Evolutionary conservation across 2,113 vertebrate species (phyloP).

Genomic region (Dendrocopos noguchii): DNA sequence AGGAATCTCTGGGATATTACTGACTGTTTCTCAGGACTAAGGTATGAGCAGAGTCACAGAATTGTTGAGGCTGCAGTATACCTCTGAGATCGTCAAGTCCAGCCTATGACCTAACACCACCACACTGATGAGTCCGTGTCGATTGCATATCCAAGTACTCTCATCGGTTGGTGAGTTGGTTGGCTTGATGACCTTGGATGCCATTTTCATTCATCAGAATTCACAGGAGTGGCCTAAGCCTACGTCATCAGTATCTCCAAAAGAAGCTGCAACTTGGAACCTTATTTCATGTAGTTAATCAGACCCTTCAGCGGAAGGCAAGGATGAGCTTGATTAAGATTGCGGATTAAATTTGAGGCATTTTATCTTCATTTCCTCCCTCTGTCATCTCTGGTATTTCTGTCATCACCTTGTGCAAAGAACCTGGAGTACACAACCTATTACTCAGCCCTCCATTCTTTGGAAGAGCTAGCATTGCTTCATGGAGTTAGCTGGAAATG

Average conservation of each 20-base stretch:
- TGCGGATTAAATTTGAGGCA: background rate
- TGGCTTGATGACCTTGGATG: background rate
- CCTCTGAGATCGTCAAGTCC: too few species aligned
- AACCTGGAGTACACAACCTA: rapidly evolving
- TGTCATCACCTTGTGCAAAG: background rate
- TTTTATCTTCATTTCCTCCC: conserved; percentile 38
- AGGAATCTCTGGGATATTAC: background rate
- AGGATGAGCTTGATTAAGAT: conserved; percentile 48
- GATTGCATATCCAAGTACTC: background rate
- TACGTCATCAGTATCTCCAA: background rate
- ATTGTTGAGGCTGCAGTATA: too few species aligned
- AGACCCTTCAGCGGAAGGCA: conserved; percentile 27
- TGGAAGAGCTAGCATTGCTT: background rate
- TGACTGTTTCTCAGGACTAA: background rate
- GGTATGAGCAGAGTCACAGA: background rate
- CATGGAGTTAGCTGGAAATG: background rate
- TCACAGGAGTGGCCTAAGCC: background rate
- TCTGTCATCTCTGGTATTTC: conserved; percentile 11
- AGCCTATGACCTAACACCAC: too few species aligned
- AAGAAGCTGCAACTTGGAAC: background rate
- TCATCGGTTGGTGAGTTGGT: background rate
- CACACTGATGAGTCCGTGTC: too few species aligned
- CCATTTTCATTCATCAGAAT: background rate
- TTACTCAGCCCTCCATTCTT: background rate
- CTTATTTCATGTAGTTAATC: conserved; percentile 20